phyloP scores from a whole-genome alignment of 2,113 vertebrate genomes.

The Reinhardtius hippoglossoides region DNA sequence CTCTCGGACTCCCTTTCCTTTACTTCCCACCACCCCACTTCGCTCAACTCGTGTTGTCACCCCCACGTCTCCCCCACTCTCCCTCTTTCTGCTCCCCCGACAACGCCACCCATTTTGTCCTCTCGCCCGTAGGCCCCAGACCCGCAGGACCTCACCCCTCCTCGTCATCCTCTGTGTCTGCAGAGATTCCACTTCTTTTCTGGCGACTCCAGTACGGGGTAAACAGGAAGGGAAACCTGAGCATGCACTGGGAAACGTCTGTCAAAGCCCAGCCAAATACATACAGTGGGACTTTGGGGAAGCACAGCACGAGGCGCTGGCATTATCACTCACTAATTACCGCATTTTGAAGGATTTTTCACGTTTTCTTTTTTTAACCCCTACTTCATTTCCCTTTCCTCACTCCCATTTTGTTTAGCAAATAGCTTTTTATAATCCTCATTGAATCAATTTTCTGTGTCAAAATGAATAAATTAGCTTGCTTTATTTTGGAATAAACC shows the following conservation, averaged over 20 bases:
- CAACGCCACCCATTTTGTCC: slow-evolving; percentile 52
- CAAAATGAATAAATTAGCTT: slow-evolving; percentile 81
- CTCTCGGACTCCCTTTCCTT: slow-evolving; percentile 48
- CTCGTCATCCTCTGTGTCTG: slow-evolving; percentile 44
- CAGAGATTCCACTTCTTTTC: slow-evolving; percentile 74
- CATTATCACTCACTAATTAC: slow-evolving; percentile 77
- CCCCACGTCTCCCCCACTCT: slow-evolving; percentile 37
- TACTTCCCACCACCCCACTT: slow-evolving; percentile 41
- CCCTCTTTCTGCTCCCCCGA: slow-evolving; percentile 44
- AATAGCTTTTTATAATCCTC: slow-evolving; percentile 82
- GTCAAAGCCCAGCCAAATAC: slow-evolving; percentile 54
- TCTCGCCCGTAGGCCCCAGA: slow-evolving; percentile 46
- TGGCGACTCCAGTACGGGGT: slow-evolving; percentile 51
- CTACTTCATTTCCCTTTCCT: slow-evolving; percentile 66
- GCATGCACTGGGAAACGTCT: slow-evolving; percentile 53
- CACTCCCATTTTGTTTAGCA: slow-evolving; percentile 77
- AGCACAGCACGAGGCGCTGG: slow-evolving; percentile 48
- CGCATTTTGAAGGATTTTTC: slow-evolving; percentile 73
- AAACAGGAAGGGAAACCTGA: slow-evolving; percentile 78
- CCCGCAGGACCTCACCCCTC: slow-evolving; percentile 51
- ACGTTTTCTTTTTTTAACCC: slow-evolving; percentile 81
- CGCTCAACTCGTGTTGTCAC: slow-evolving; percentile 44
- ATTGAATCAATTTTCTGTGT: slow-evolving; percentile 79
- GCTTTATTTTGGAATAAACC: slow-evolving; percentile 82
- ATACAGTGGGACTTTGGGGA: slow-evolving; percentile 58